Conservation (phyloP, 1,140 invertebrate genomes). For the Ridgeia piscesae region DNA sequence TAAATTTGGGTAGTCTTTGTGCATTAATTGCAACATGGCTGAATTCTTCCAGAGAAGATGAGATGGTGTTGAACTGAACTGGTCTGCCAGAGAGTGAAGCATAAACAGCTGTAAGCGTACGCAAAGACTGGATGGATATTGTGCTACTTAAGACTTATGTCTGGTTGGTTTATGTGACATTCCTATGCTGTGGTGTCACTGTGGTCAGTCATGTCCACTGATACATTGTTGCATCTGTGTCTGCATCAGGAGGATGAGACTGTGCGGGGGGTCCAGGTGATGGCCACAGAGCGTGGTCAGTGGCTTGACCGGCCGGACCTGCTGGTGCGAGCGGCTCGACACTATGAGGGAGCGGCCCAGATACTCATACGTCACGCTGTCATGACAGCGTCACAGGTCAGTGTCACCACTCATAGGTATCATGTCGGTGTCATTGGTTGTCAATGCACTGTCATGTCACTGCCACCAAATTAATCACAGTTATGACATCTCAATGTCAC, state of each 20-base stretch:
- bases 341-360: conserved; percentile 62
- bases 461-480: neutral
- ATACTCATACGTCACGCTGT: conserved; percentile 61
- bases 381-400: conserved; percentile 54
- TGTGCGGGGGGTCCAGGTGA: conserved; percentile 48
- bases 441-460: neutral
- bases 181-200: no score
- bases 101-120: no score
- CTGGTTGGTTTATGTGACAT: neutral
- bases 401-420: neutral
- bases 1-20: no score
- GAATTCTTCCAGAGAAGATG: no score
- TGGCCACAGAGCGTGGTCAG: conserved; percentile 51
- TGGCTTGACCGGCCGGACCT: conserved; percentile 58
- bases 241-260: conserved; percentile 40
- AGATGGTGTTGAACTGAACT: no score
- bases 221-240: conserved; percentile 7
- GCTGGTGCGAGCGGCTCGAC: conserved; percentile 60
- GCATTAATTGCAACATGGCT: no score
- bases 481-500: neutral
- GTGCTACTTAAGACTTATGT: no score
- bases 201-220: neutral
- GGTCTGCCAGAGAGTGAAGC: no score
- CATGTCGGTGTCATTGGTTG: no score
- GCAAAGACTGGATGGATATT: no score